These are phyloP conservation scores for Pristionchus japonicus DNA, from an alignment of 2,888 invertebrate species.

Conservation along the genomic window DNA sequence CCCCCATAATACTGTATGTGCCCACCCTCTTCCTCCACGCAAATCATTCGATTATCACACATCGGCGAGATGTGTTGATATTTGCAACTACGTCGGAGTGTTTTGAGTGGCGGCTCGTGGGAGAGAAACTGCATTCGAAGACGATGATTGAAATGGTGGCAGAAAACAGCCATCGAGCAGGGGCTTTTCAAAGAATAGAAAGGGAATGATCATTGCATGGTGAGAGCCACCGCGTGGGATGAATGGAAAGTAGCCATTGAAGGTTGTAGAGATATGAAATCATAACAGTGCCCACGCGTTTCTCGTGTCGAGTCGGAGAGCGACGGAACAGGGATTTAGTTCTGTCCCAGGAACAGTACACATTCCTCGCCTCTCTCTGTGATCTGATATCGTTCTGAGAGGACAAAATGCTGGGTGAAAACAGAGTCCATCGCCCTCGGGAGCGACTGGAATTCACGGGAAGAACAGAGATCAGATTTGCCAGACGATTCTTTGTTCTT, in stretches of 20 bases:
- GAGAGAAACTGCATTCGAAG: neutral
- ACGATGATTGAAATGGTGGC: too few species aligned
- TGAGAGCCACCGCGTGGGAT: neutral
- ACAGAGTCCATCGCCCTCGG: slow-evolving; percentile 6
- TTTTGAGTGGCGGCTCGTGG: neutral
- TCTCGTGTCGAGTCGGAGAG: neutral
- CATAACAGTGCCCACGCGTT: neutral
- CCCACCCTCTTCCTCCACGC: neutral
- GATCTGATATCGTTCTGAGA: slow-evolving; percentile 14
- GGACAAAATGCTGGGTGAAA: neutral
- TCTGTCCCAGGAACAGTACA: neutral
- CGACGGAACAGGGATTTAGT: neutral
- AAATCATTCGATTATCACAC: neutral
- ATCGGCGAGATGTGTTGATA: neutral
- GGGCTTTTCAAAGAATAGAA: neutral
- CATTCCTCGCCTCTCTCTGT: neutral
- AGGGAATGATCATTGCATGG: neutral
- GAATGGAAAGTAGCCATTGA: neutral
- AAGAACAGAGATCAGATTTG: neutral
- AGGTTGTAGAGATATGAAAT: neutral
- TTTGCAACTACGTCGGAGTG: neutral
- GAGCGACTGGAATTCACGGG: neutral
- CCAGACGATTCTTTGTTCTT: too few species aligned
- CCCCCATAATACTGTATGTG: neutral
- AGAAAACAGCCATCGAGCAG: neutral